Base-by-base conservation (phyloP, 2,797 vertebrate genomes). In the Sus cebifrons region DNA sequence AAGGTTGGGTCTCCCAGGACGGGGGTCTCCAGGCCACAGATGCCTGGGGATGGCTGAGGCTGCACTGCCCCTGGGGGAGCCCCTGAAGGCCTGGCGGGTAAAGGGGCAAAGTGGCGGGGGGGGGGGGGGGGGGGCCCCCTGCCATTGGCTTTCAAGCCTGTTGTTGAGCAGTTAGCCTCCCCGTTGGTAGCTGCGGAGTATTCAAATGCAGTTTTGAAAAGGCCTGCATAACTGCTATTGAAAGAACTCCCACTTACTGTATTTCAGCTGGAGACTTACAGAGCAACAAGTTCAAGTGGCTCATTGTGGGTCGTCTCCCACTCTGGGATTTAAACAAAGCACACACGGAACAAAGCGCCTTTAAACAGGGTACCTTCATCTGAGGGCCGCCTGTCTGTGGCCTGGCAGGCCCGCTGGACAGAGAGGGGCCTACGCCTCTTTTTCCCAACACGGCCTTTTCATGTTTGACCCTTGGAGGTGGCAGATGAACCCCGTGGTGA, bases 321-420 rank as follows among this genome's bases (percentile, higher is more conserved):
- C 98, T 97, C 97, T 95, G 98, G 97, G 98, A 98, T 95, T 98
- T 97, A 83, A 92, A 98, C 97, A 98, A 98, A 98, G 97, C 96
- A 6, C 89, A 4, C 18, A 60, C 82, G 96, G 97, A 98, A 98
- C 98, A 98, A 98, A 97, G 97, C 96, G 88, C 97, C 93, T 97
- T 97, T 97, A 96, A 86, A 81, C 1, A 23, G 92, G 68, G 86
- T 96, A 91, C 93, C 97, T 97, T 95, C 95, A 17, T 97, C 86
- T 75, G 52, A 87, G 89, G 56, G 64, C 62, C 86, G 95, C 96
- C 96, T 84, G 94, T 94, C 94, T 94, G 84, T 9, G 15, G 68
- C 4, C 78, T 98, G 96, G 98, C 94, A 96, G 94, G 81, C 86
- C 54, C 3, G 44, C 68, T 12, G 40, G 84, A 1, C 5, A 0